phyloP scores from a whole-genome alignment of 1,140 invertebrate genomes.

The Drosophila gunungcola region DNA sequence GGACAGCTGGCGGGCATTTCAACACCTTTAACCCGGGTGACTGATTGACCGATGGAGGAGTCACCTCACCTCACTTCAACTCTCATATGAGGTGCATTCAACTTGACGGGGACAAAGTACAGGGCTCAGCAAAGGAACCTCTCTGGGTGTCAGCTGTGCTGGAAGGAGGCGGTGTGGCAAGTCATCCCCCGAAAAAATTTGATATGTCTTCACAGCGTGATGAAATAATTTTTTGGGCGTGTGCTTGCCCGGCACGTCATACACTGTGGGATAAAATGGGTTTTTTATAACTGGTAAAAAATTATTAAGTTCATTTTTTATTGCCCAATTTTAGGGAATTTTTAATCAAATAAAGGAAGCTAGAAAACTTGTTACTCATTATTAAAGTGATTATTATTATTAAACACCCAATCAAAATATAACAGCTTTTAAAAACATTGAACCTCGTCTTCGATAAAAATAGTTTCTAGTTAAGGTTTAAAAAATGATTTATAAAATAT shows the following conservation, averaged over 20 bases:
- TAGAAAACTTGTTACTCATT: too few relatives aligned
- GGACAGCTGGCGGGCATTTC: constrained; percentile 35
- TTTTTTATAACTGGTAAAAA: too few relatives aligned
- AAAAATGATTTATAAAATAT: too few relatives aligned
- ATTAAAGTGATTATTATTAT: too few relatives aligned
- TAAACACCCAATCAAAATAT: too few relatives aligned
- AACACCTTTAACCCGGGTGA: constrained; percentile 64
- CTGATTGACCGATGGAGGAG: constrained; percentile 17
- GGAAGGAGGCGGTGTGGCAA: neutral
- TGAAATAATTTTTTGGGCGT: constrained; percentile 68
- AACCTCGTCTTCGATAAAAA: too few relatives aligned
- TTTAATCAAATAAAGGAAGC: too few relatives aligned
- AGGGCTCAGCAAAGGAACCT: constrained; percentile 34
- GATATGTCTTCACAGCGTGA: constrained; percentile 55
- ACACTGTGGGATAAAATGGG: neutral
- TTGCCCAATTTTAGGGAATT: too few relatives aligned
- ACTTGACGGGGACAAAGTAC: constrained; percentile 54
- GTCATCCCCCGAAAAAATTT: constrained; percentile 63
- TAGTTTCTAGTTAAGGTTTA: too few relatives aligned
- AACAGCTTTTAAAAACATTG: too few relatives aligned
- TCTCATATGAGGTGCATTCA: constrained; percentile 50
- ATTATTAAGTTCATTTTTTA: too few relatives aligned
- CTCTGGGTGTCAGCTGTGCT: constrained; percentile 50
- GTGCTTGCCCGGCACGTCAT: constrained; percentile 39
- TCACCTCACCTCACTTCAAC: neutral